Evolutionary conservation across 2,113 vertebrate genomes (phyloP).

Genomic region (Catagonus wagneri): DNA sequence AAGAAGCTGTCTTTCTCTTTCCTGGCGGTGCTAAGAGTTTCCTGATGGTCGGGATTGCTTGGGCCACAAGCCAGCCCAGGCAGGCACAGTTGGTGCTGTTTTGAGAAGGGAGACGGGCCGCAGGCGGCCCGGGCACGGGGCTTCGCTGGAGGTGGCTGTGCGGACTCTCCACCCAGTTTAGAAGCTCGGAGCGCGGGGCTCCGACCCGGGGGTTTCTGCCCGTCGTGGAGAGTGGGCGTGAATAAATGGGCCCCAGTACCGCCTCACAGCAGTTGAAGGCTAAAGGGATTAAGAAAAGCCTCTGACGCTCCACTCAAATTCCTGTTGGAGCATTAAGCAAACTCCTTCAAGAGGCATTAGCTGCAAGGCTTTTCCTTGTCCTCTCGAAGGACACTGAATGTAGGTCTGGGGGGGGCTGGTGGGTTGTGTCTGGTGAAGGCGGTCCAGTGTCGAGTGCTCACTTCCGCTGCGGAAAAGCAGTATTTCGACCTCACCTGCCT

Average conservation of each 20-base stretch:
- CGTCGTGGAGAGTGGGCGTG: neutral
- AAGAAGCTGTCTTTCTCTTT: slow-evolving; percentile 36
- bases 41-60: neutral
- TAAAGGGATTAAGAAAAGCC: slow-evolving; percentile 90
- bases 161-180: neutral
- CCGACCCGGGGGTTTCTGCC: neutral
- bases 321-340: slow-evolving; percentile 84
- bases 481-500: neutral
- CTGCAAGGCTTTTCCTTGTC: slow-evolving; percentile 52
- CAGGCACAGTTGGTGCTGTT: neutral
- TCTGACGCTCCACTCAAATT: slow-evolving; percentile 87
- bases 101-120: neutral
- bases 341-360: slow-evolving; percentile 60
- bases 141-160: neutral
- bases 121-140: neutral
- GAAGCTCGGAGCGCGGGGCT: neutral
- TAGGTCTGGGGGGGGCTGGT: neutral
- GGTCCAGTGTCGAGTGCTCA: neutral
- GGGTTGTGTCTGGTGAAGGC: neutral
- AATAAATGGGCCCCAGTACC: slow-evolving; percentile 33
- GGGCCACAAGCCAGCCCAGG: slow-evolving; percentile 15
- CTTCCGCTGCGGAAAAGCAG: neutral
- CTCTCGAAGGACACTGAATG: slow-evolving; percentile 39
- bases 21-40: neutral
- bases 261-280: slow-evolving; percentile 65